Base-by-base conservation (phyloP, 1,140 invertebrate genomes). In the Panagrolaimus sp. region DNA sequence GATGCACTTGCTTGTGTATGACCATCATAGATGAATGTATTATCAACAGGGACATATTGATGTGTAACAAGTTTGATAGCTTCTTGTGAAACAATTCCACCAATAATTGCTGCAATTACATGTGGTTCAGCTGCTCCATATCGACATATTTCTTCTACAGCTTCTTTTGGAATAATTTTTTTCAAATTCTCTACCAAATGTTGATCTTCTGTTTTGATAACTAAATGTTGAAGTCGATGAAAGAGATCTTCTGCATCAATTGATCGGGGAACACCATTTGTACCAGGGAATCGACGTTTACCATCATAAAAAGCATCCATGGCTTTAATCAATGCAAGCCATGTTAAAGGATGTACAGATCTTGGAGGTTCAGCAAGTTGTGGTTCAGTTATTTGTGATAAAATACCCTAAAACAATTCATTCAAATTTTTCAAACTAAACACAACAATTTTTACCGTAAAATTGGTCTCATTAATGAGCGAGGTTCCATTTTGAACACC, bases 61-160 rank as follows among this genome's bases (percentile, higher is more conserved):
- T 89, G 88, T 1, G 96, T 98, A 55, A 97, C 88, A n/a, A 99
- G 86, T 87, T 99, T 99, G 68, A 99, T 96, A 3, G 89, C 89
- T 87, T 98, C 96, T 78, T 98, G 96, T 14, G 94, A 93, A 46
- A 90, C 90, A 82, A 92, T 90, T 1, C 94, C 96, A 74, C 89
- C 92, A 69, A 98, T 87, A 84, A 94, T 94, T 9, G 94, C 90
- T 32, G 94, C 93, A n/a, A 98, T 88, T 43, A 92, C 91, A 85
- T 98, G 95, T 47, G 97, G 84, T 85, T 98, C 94, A 8, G 91
- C 88, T 17, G 91, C 93, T 55, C 95, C 95, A 86, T 93, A 98
- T 6, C 88, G 85, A 77, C 85, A 85, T 67, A 81, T 67, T 52
- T 78, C 77, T 1, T 48, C 43, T 21, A 81, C 45, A 17, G 71